phyloP scores from a whole-genome alignment of 1,140 invertebrate genomes.

The Pogonus chalceus region DNA sequence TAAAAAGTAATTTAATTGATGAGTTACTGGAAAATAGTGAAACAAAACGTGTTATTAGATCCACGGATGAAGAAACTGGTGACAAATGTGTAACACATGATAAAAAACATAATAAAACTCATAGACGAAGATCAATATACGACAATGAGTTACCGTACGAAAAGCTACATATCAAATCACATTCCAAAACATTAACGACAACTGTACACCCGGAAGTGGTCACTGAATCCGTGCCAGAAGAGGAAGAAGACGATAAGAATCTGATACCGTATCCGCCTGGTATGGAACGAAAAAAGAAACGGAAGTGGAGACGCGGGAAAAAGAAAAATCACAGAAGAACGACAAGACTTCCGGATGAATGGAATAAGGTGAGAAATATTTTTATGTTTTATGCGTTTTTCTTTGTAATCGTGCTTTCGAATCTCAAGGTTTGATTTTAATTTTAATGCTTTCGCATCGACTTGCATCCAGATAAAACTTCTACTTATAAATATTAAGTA shows the following conservation, averaged over 20 bases:
- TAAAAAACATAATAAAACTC: not conserved
- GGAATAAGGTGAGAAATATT: not conserved
- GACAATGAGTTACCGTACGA: not conserved
- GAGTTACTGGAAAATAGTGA: not conserved
- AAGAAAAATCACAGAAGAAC: not conserved
- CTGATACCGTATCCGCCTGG: not conserved
- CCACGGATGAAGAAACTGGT: not conserved
- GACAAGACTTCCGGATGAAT: not conserved
- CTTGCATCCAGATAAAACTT: too few relatives aligned
- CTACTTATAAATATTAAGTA: too few relatives aligned
- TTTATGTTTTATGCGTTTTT: not conserved
- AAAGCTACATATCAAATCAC: not conserved
- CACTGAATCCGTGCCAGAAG: not conserved
- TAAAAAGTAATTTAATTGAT: conserved; percentile 1
- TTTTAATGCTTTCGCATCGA: too few relatives aligned
- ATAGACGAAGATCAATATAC: not conserved
- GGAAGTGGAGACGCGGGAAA: not conserved
- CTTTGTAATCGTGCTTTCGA: not conserved
- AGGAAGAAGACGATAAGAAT: conserved; percentile 1
- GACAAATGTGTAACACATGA: too few relatives aligned
- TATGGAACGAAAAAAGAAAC: not conserved
- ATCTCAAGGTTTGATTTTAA: not conserved
- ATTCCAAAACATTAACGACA: not conserved
- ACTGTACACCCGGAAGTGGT: not conserved
- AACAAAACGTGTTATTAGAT: not conserved